These are phyloP conservation scores for Papilio machaon DNA, from an alignment of 1,140 invertebrate genomes.

Conservation along the genomic window DNA sequence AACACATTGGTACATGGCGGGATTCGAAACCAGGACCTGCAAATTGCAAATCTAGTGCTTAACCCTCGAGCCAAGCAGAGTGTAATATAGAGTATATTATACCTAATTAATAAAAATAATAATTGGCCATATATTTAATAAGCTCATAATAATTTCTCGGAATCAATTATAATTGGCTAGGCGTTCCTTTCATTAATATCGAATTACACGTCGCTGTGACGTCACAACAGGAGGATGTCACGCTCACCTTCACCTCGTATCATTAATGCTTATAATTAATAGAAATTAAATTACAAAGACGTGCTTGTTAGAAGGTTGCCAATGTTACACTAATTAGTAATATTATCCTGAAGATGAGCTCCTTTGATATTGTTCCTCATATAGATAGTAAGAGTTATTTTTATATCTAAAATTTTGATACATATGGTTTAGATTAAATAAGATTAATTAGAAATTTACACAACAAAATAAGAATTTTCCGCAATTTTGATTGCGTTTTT, in stretches of 20 bases:
- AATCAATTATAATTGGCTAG: slow-evolving; percentile 15
- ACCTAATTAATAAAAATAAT: not conserved
- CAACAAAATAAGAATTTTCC: too few relatives aligned
- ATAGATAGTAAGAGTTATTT: not conserved
- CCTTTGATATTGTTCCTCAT: not conserved
- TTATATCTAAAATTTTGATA: not conserved
- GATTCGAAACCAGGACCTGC: too few relatives aligned
- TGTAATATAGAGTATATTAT: too few relatives aligned
- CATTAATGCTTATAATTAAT: slow-evolving; percentile 35
- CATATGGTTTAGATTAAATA: not conserved
- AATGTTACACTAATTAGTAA: slow-evolving; percentile 27
- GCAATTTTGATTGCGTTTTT: too few relatives aligned
- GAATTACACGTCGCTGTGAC: slow-evolving; percentile 15
- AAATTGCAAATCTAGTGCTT: too few relatives aligned
- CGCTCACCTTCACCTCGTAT: slow-evolving; percentile 17
- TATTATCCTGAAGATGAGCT: not conserved
- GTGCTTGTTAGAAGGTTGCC: slow-evolving; percentile 15
- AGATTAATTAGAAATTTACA: not conserved
- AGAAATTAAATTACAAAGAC: slow-evolving; percentile 21
- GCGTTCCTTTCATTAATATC: slow-evolving; percentile 13
- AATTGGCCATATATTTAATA: not conserved
- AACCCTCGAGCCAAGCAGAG: too few relatives aligned
- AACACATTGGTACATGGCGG: too few relatives aligned
- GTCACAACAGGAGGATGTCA: not conserved
- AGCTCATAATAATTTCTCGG: not conserved